Evolutionary conservation across 1,140 invertebrate species (phyloP), one percentile per base, ranked within the genome.

Genomic region (Teleopsis dalmanni): DNA sequence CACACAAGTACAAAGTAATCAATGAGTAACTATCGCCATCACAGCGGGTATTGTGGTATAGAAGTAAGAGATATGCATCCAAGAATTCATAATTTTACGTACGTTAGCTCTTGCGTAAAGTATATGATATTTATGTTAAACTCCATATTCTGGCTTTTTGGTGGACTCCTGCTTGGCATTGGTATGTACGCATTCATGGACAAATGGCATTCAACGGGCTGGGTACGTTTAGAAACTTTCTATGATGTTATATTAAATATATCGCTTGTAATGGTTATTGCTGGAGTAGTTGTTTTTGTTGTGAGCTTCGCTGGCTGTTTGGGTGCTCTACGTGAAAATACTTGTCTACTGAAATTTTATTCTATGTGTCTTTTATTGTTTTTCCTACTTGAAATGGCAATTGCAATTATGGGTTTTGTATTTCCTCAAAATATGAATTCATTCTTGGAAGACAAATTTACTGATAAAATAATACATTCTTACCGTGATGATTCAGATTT

Each of bases 61-160:
- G 65, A 58, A 57, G 48, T 56, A 11, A 54, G 59, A 47, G 75
- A 73, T 60, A 77, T 78, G 73, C 77, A 79, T 60, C 68, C 76
- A 27, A 72, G 75, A 31, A 65, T 75, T 50, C 71, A 76, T 36
- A 78, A 79, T 56, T 79, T 78, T 57, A 79, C 77, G 43, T 70
- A 70, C 26, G 67, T 69, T 23, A 92, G 87, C 62, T 84, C 88
- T n/a, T 91, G 88, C 72, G 86, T 92, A 8, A 95, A 95, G 73
- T 95, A 93, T 66, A 85, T 91, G 77, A 91, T 95, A 70, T 94
- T 95, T 74, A 76, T 91, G 65, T 78, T 93, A 48, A 95, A 95
- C 75, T 92, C 94, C 71, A 75, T 92, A 53, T 92, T 93, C 73
- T 94, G 90, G 91, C 71, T 95, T 26, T 82, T 91, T 64, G 91